These are phyloP conservation scores for Camponotus pennsylvanicus DNA, from an alignment of 1,140 invertebrate genomes.

Conservation along the genomic window DNA sequence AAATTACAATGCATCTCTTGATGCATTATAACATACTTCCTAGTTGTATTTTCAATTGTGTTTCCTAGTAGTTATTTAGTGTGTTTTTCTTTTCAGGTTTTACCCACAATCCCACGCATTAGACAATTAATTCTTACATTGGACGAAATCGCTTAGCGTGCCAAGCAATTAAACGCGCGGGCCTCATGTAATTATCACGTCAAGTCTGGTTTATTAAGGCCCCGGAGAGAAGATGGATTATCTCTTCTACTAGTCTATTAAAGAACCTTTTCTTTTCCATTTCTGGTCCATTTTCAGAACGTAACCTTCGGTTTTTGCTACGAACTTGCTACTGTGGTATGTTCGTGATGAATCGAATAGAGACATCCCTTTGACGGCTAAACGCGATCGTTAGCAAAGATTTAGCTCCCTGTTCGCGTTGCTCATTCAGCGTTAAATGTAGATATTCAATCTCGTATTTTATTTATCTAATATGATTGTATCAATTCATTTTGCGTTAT, in stretches of 20 bases:
- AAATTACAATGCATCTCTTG: not conserved
- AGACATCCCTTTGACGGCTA: not conserved
- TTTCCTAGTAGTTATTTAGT: not conserved
- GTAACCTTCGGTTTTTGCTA: constrained; percentile 12
- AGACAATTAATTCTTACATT: constrained; percentile 44
- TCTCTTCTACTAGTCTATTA: not conserved
- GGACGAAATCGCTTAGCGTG: constrained; percentile 36
- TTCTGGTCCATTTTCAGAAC: not conserved
- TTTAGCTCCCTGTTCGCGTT: not conserved
- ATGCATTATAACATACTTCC: not conserved
- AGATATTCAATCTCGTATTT: not conserved
- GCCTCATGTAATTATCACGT: constrained; percentile 37
- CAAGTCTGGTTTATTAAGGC: constrained; percentile 35
- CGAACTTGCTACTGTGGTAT: not conserved
- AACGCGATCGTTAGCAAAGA: constrained; percentile 1
- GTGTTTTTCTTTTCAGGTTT: not conserved
- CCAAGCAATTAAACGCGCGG: constrained; percentile 44
- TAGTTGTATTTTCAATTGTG: not conserved
- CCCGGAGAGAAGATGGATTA: constrained; percentile 21
- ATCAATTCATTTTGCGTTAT: not conserved
- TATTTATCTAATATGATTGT: not conserved
- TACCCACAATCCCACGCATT: not conserved
- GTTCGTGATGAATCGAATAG: not conserved
- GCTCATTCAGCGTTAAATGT: not conserved
- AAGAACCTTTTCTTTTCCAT: constrained; percentile 53